These are phyloP conservation scores for Smithornis capensis DNA, from an alignment of 2,113 vertebrate genomes.

Conservation along the genomic window DNA sequence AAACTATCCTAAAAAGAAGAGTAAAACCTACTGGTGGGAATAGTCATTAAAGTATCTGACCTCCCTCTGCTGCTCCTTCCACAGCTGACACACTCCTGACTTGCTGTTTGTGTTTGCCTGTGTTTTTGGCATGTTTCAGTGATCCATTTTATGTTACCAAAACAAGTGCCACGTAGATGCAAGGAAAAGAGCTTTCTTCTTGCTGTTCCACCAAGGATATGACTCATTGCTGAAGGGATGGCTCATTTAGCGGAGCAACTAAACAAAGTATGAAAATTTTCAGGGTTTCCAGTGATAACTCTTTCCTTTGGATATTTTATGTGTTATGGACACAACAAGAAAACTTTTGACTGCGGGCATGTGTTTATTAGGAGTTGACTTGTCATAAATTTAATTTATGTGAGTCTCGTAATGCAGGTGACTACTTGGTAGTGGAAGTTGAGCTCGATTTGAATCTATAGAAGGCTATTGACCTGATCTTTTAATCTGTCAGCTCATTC, in stretches of 20 bases:
- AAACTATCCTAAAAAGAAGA: not conserved
- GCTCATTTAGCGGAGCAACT: not conserved
- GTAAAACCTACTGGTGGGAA: not conserved
- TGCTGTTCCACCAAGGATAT: not conserved
- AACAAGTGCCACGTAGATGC: not conserved
- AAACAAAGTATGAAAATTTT: not conserved
- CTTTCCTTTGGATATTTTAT: not conserved
- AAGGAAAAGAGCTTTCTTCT: not conserved
- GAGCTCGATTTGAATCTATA: not conserved
- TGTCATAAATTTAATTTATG: not conserved
- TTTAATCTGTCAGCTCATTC: not conserved
- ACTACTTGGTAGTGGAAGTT: not conserved
- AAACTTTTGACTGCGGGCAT: not conserved
- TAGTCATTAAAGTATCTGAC: not conserved
- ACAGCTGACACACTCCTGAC: not conserved
- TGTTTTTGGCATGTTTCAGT: not conserved
- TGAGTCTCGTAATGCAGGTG: not conserved
- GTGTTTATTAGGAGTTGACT: not conserved
- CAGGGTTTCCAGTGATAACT: not conserved
- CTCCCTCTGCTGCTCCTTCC: not conserved
- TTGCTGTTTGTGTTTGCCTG: not conserved
- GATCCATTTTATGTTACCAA: not conserved
- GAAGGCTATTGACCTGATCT: not conserved
- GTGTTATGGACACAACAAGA: not conserved
- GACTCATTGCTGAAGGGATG: not conserved